These are phyloP conservation scores for Odocoileus virginianus DNA, from an alignment of 2,113 vertebrate species.

Conservation along the genomic window DNA sequence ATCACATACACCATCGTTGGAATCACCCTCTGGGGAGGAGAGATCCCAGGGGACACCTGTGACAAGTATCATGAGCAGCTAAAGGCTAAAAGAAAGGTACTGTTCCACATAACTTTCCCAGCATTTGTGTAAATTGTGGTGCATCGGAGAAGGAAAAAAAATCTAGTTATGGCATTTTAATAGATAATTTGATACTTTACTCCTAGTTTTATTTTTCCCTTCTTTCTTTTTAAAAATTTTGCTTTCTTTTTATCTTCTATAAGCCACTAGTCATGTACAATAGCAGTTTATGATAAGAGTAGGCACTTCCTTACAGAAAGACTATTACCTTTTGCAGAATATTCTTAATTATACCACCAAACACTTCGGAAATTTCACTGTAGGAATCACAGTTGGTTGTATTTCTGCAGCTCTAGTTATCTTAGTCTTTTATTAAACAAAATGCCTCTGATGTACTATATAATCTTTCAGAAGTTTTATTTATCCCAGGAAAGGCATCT, in stretches of 20 bases:
- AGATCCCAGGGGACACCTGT: constrained; percentile 94
- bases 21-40: constrained; percentile 95
- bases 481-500: background rate
- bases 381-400: background rate
- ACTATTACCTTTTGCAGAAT: background rate
- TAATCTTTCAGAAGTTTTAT: background rate
- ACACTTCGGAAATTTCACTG: background rate
- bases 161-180: background rate
- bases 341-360: background rate
- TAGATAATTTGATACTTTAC: background rate
- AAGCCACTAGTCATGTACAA: background rate
- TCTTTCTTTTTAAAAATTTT: background rate
- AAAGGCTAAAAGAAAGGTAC: constrained; percentile 96
- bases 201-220: background rate
- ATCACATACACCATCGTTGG: constrained; percentile 97
- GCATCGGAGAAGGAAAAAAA: background rate
- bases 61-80: constrained; percentile 97
- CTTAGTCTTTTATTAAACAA: background rate
- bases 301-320: background rate
- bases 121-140: background rate
- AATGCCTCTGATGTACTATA: background rate
- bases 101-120: background rate
- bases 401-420: background rate
- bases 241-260: background rate
- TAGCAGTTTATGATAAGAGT: background rate